Conservation (phyloP, 2,888 invertebrate species). For the Exephanes ischioxanthus region DNA sequence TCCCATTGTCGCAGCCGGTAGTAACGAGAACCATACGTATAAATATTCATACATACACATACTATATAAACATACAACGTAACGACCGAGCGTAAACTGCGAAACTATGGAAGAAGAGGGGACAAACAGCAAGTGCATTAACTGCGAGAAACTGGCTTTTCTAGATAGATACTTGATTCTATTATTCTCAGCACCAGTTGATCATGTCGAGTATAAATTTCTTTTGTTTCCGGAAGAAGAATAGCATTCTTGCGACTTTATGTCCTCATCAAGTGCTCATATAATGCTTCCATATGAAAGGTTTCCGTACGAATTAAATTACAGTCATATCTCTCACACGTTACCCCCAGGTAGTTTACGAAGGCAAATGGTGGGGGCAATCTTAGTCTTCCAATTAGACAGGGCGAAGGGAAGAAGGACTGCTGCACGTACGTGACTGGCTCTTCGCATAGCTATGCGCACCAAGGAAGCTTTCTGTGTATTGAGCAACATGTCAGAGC, state of each 20-base stretch:
- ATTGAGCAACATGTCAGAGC: neutral
- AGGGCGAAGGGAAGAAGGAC: neutral
- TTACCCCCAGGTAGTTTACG: neutral
- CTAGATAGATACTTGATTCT: neutral
- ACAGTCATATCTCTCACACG: neutral
- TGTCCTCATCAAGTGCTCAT: neutral
- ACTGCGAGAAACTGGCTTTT: neutral
- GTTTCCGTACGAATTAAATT: neutral
- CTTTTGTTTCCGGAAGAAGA: neutral
- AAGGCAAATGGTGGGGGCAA: neutral
- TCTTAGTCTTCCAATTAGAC: neutral
- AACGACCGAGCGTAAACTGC: neutral
- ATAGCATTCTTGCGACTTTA: neutral
- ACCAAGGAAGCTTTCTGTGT: neutral
- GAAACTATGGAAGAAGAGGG: neutral
- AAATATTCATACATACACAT: neutral
- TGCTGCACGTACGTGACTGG: neutral
- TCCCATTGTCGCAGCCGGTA: constrained; percentile 31
- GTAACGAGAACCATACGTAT: constrained; percentile 34
- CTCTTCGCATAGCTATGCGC: neutral
- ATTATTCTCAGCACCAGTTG: neutral
- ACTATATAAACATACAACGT: neutral
- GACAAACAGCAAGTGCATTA: neutral
- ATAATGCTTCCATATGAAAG: neutral
- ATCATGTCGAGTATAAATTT: neutral